Conservation (phyloP, 2,797 vertebrate species). For the Danio jaintianensis region DNA sequence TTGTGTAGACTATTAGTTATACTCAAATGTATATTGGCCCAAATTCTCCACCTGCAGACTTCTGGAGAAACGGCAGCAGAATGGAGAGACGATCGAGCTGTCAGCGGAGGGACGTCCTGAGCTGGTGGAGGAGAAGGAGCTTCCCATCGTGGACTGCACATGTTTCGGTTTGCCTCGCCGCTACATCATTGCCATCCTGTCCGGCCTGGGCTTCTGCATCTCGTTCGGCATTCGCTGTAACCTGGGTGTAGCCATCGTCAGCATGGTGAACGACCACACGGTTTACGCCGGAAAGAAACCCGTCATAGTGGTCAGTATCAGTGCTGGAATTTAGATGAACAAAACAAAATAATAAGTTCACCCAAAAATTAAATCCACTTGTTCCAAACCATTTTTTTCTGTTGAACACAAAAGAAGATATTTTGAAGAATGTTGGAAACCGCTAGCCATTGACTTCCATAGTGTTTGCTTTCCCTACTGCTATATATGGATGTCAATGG, state of each 20-base stretch:
- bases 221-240: conserved; percentile 97
- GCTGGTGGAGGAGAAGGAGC: conserved; percentile 81
- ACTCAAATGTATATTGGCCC: neutral
- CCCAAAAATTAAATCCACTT: too few relatives aligned
- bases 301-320: conserved; percentile 85
- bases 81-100: conserved; percentile 89
- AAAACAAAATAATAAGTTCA: too few relatives aligned
- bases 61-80: conserved; percentile 86
- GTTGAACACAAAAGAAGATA: too few relatives aligned
- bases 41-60: conserved; percentile 71
- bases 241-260: conserved; percentile 93
- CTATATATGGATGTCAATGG: too few relatives aligned
- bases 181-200: conserved; percentile 93
- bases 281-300: conserved; percentile 86
- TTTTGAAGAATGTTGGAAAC: too few relatives aligned
- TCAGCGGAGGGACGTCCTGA: conserved; percentile 87
- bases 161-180: conserved; percentile 92
- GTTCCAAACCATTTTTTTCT: too few relatives aligned
- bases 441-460: too few relatives aligned
- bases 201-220: conserved; percentile 93
- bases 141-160: conserved; percentile 89
- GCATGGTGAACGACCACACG: conserved; percentile 95
- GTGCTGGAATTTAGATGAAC: conserved; percentile 14
- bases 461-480: too few relatives aligned
- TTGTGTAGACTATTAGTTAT: neutral